These are phyloP conservation scores for Ostrea denselamellosa DNA, from an alignment of 1,140 invertebrate species.

Conservation along the genomic window DNA sequence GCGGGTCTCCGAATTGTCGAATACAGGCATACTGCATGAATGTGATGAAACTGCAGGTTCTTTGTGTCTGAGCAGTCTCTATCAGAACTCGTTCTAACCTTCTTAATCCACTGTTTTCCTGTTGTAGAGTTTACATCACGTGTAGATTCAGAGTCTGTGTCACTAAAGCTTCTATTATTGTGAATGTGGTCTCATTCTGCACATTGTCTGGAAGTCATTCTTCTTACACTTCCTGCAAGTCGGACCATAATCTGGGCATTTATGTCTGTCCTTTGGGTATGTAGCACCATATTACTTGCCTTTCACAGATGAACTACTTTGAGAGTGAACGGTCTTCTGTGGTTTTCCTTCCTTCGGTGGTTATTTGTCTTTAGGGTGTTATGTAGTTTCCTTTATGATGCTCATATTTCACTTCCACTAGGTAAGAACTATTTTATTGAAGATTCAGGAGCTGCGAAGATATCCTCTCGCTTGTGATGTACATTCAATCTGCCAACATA, in stretches of 20 bases:
- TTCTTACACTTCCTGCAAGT: constrained; percentile 17
- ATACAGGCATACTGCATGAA: background rate
- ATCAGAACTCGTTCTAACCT: background rate
- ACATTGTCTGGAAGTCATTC: background rate
- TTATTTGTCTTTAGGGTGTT: too few species aligned
- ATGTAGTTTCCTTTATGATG: background rate
- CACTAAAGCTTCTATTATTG: too few species aligned
- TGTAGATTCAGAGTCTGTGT: background rate
- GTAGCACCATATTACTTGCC: too few species aligned
- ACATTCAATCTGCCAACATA: too few species aligned
- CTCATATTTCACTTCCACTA: too few species aligned
- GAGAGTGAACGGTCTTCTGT: too few species aligned
- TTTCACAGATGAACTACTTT: too few species aligned
- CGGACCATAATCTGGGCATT: background rate
- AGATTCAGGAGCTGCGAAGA: background rate
- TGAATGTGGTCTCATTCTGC: background rate
- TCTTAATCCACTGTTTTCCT: background rate
- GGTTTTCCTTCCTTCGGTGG: too few species aligned
- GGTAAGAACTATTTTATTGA: too few species aligned
- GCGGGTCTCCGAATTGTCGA: background rate
- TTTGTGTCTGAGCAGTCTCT: too few species aligned
- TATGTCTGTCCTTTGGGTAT: background rate
- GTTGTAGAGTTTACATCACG: background rate
- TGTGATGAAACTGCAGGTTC: too few species aligned
- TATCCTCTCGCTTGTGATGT: too few species aligned